phyloP scores from a whole-genome alignment of 92 coral and sea anemone species.

The Porites rus region DNA sequence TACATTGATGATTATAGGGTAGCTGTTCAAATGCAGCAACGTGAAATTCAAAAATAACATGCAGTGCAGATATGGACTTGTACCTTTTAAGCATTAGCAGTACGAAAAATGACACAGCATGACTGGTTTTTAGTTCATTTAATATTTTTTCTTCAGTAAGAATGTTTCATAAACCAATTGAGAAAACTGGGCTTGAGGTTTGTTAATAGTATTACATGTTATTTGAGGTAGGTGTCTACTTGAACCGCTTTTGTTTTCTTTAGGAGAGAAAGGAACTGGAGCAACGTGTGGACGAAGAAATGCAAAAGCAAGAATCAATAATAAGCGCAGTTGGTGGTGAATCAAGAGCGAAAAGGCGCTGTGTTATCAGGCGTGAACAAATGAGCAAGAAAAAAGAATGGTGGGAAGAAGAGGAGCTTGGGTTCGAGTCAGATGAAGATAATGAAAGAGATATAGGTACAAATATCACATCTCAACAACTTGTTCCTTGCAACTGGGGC shows the following conservation, averaged over 20 bases:
- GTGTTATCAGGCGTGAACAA: constrained; percentile 96
- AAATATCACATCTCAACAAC: not conserved
- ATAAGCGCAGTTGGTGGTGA: constrained; percentile 68
- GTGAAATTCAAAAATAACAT: too few relatives aligned
- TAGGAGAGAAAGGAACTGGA: constrained; percentile 78
- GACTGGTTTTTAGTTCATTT: too few relatives aligned
- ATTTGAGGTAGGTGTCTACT: not conserved
- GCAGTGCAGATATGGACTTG: too few relatives aligned
- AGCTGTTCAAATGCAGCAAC: too few relatives aligned
- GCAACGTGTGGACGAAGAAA: constrained; percentile 73
- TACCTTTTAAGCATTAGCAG: too few relatives aligned
- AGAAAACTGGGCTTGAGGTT: too few relatives aligned
- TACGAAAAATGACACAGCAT: too few relatives aligned
- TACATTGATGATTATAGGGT: too few relatives aligned
- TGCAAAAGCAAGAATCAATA: constrained; percentile 69
- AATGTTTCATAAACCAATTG: too few relatives aligned
- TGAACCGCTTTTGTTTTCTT: not conserved
- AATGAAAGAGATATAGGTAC: constrained; percentile 84
- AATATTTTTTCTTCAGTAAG: too few relatives aligned
- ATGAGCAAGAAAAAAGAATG: constrained; percentile 95
- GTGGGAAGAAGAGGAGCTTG: constrained; percentile 98
- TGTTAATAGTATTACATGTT: too few relatives aligned
- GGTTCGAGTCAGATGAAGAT: constrained; percentile 88
- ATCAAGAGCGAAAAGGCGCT: constrained; percentile 87
- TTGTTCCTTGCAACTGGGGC: too few relatives aligned